phyloP scores from a whole-genome alignment of 1,140 invertebrate genomes.

The Drosophila varians region DNA sequence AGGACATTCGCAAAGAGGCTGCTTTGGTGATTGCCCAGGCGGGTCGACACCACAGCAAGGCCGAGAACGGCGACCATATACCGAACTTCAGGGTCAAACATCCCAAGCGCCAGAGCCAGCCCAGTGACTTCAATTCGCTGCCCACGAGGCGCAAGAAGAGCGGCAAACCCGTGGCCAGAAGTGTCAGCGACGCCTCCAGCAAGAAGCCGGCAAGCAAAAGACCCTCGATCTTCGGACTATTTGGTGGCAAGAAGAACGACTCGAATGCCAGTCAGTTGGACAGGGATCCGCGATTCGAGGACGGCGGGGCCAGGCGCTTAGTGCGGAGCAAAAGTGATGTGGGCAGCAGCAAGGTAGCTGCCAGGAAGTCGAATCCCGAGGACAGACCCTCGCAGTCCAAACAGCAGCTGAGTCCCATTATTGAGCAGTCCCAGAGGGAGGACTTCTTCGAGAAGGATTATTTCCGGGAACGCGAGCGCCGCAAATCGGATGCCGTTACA shows the following conservation, averaged over 20 bases:
- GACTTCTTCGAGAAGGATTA: constrained; percentile 86
- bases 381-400: constrained; percentile 68
- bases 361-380: constrained; percentile 24
- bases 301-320: constrained; percentile 71
- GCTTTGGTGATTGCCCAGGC: constrained; percentile 80
- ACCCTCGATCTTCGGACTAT: constrained; percentile 86
- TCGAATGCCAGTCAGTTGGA: constrained; percentile 65
- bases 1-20: constrained; percentile 79
- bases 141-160: constrained; percentile 75
- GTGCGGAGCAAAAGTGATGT: constrained; percentile 89
- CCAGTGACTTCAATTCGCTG: constrained; percentile 74
- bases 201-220: constrained; percentile 75
- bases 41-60: constrained; percentile 79
- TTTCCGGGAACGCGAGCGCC: constrained; percentile 70
- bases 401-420: constrained; percentile 89
- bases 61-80: constrained; percentile 78
- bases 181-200: constrained; percentile 85
- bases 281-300: constrained; percentile 72
- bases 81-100: constrained; percentile 63
- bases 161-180: constrained; percentile 76
- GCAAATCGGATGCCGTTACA: constrained; percentile 80
- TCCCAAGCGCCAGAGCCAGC: constrained; percentile 70
- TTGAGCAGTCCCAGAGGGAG: constrained; percentile 87
- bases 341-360: constrained; percentile 68
- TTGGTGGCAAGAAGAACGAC: constrained; percentile 83